A percentile compares a stretch with the other conserved stretches of the same genome.
phyloP scores from a whole-genome alignment of 2,797 vertebrate genomes.

The Vultur gryphus region DNA sequence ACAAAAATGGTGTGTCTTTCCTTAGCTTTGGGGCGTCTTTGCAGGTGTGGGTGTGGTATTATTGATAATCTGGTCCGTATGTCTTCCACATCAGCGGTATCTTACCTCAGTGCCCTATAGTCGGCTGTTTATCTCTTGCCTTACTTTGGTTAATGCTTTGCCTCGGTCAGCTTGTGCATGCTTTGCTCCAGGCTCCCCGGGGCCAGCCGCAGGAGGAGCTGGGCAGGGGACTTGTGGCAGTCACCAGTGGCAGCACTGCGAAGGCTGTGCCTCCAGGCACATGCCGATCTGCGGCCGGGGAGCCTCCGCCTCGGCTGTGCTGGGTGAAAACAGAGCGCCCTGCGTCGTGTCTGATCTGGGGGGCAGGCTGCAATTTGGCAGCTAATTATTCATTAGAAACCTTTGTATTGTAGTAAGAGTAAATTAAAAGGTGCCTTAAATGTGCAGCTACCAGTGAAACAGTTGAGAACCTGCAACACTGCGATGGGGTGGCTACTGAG shows the following conservation, averaged over 20 bases:
- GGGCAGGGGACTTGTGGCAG: neutral
- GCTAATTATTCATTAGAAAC: neutral
- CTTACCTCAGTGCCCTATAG: neutral
- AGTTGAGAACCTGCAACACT: neutral
- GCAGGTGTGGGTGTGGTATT: fast-evolving
- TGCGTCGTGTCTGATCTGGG: fast-evolving
- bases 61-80: fast-evolving
- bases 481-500: neutral
- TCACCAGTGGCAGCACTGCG: fast-evolving
- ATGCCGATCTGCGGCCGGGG: fast-evolving
- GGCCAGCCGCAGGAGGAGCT: fast-evolving
- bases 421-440: neutral
- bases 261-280: too few relatives aligned
- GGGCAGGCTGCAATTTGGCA: fast-evolving
- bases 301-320: fast-evolving
- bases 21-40: neutral
- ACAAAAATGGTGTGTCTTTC: neutral
- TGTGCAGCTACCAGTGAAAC: fast-evolving
- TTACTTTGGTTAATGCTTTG: neutral
- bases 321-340: too few relatives aligned
- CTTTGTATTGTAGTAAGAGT: too few relatives aligned
- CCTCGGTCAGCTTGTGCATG: fast-evolving
- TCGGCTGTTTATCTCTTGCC: fast-evolving
- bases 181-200: fast-evolving
- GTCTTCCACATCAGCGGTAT: fast-evolving